Evolutionary conservation across 2,797 vertebrate species (phyloP).

Genomic region (Pangasius larnaudii): DNA sequence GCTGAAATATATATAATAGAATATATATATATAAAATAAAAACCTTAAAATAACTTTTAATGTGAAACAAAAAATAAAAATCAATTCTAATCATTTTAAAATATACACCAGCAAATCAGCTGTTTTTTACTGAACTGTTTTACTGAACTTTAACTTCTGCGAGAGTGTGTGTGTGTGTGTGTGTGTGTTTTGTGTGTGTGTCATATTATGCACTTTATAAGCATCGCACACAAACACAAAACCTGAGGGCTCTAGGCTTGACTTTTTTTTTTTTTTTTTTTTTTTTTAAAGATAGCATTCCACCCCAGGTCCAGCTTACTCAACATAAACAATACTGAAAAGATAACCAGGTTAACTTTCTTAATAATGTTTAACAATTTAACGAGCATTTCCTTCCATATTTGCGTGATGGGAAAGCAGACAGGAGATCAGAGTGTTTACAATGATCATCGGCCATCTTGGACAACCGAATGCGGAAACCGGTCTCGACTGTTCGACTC

Average conservation of each 20-base stretch:
- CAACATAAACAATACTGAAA: not conserved
- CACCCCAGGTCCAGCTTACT: not conserved
- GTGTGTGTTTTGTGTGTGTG: too few species aligned
- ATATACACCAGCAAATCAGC: not conserved
- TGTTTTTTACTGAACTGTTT: too few species aligned
- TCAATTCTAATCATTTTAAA: not conserved
- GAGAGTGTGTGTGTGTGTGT: too few species aligned
- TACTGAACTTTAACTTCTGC: too few species aligned
- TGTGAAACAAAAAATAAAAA: not conserved
- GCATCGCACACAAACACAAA: too few species aligned
- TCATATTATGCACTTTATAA: too few species aligned
- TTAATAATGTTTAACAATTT: not conserved
- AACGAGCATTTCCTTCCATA: not conserved
- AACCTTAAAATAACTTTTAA: not conserved
- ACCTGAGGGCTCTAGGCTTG: too few species aligned
- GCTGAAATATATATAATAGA: not conserved
- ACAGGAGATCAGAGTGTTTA: not conserved
- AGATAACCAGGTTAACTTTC: not conserved
- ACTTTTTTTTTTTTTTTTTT: too few species aligned
- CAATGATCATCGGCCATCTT: not conserved
- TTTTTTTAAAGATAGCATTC: too few species aligned
- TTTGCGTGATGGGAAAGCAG: not conserved
- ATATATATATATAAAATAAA: not conserved
- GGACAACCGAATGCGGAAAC: not conserved
- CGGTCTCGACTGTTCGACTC: not conserved